Base-by-base conservation (phyloP, 2,797 vertebrate species). In the Galaxias olidus region DNA sequence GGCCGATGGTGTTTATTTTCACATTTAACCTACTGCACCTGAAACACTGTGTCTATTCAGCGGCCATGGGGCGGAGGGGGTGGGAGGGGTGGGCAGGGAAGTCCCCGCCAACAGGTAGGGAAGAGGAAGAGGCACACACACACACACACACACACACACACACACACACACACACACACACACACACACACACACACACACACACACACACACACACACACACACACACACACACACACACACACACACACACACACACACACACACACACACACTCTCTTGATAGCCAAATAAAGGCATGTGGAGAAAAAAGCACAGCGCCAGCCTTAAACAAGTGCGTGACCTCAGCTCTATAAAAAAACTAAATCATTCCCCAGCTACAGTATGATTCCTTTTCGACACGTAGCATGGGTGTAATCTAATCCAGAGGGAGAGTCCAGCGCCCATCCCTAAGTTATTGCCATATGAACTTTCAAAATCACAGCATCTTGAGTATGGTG, bases 301-400 rank as follows among this genome's bases (percentile, higher is more conserved):
- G 55, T 53, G 65, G 13, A 68, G 61, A 20, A 79, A 20, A 79
- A 78, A 79, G 76, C 11, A 74, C 47, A 71, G 73, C 70, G 69
- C 69, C 59, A 76, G 72, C 72, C 78, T 80, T 71, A 77, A 74
- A 82, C 80, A 76, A 79, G 72, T 80, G 49, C 4, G 74, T 91
- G 84, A 91, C 82, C 80, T 91, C 87, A 88, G 78, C 83, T 81
- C 78, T 81, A 85, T 82, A 87, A 90, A 77, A 73, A 69, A 79
- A 78, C 74, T 74, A 79, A 82, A 83, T 85, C 84, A 87, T 87
- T 86, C 77, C 77, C 66, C 67, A 78, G 78, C 84, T 81, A 81
- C 30, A 30, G 30, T 6, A 6, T 83, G 78, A 86, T 83, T 89
- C 72, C 77, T 80, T n/a, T n/a, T 75, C 78, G 78, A 84, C 83